A percentile compares a stretch with the other conserved stretches of the same genome.
These are phyloP conservation scores for Entomobrya proxima DNA, from an alignment of 2,888 invertebrate species.

Conservation along the genomic window DNA sequence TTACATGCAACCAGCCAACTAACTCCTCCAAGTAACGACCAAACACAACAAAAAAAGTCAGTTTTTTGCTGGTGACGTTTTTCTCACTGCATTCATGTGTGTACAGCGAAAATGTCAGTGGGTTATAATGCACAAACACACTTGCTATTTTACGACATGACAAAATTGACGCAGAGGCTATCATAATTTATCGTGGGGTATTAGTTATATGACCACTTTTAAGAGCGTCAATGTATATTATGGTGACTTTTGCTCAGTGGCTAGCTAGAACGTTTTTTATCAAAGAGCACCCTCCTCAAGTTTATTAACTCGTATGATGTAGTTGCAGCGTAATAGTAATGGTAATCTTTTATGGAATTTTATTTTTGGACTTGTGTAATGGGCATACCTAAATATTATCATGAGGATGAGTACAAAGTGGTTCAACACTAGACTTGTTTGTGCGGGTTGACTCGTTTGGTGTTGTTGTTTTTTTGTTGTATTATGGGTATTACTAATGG, in stretches of 20 bases:
- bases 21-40: neutral
- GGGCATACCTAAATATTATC: neutral
- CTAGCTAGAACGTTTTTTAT: neutral
- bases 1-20: slow-evolving; percentile 20
- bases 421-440: neutral
- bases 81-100: neutral
- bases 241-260: slow-evolving; percentile 1
- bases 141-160: neutral
- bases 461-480: neutral
- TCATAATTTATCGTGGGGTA: neutral
- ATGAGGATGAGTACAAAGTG: neutral
- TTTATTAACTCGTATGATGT: neutral
- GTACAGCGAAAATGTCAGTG: neutral
- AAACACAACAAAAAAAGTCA: slow-evolving; percentile 20
- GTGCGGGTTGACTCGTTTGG: slow-evolving; percentile 38
- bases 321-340: neutral
- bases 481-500: slow-evolving; percentile 5
- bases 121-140: neutral
- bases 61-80: slow-evolving; percentile 16
- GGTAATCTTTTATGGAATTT: slow-evolving; percentile 14
- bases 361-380: slow-evolving; percentile 24
- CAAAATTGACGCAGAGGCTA: neutral
- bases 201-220: neutral
- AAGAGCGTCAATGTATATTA: neutral
- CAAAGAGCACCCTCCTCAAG: slow-evolving; percentile 3